These are phyloP conservation scores for Idris sp. DNA, from an alignment of 1,140 invertebrate genomes.

Conservation along the genomic window DNA sequence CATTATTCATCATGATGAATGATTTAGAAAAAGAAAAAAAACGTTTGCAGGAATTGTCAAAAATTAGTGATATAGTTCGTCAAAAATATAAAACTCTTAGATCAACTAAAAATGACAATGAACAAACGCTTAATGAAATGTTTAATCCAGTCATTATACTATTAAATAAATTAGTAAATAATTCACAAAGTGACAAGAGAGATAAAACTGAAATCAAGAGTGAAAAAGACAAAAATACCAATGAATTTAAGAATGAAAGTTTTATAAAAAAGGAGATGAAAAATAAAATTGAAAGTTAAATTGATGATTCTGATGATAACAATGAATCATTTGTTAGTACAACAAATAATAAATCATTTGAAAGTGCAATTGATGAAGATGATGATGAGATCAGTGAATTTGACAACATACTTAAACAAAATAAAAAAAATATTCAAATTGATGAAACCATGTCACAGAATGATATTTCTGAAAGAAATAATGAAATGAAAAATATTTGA, in stretches of 20 bases:
- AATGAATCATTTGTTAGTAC: slow-evolving; percentile 66
- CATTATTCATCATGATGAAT: too few relatives aligned
- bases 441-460: too few relatives aligned
- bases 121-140: too few relatives aligned
- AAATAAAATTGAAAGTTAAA: background rate
- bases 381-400: background rate
- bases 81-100: background rate
- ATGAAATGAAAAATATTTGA: too few relatives aligned
- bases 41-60: background rate
- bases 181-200: too few relatives aligned
- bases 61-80: slow-evolving; percentile 1
- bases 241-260: too few relatives aligned
- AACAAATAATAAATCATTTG: slow-evolving; percentile 62
- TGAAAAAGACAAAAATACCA: too few relatives aligned
- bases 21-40: slow-evolving; percentile 14
- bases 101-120: slow-evolving; percentile 29
- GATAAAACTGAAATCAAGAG: too few relatives aligned
- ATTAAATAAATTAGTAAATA: slow-evolving; percentile 52
- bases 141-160: slow-evolving; percentile 47
- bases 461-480: too few relatives aligned
- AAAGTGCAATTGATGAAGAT: background rate
- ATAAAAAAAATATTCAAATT: too few relatives aligned
- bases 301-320: too few relatives aligned
- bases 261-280: background rate
- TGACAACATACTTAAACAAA: too few relatives aligned